Percentiles rank a stretch among this genome's conserved stretches.
Evolutionary conservation across 1,140 invertebrate species (phyloP).

Genomic region (Philotrypesis tridentata): DNA sequence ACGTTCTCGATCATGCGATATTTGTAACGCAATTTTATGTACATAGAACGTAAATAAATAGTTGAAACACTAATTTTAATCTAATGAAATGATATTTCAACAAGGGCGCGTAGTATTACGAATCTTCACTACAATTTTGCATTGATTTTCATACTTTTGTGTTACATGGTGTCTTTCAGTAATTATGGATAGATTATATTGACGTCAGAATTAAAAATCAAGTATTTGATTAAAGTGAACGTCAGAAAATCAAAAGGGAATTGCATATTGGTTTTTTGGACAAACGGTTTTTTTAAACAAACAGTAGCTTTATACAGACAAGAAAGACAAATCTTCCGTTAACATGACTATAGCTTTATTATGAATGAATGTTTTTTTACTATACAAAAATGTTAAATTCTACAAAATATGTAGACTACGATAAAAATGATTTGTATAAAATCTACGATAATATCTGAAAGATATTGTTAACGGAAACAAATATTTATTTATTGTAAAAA

Average conservation of each 20-base stretch:
- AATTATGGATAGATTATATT: slow-evolving; percentile 23
- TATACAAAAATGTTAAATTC: slow-evolving; percentile 10
- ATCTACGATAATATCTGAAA: slow-evolving; percentile 40
- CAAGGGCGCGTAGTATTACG: background rate
- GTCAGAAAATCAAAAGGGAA: background rate
- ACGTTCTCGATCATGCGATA: slow-evolving; percentile 1
- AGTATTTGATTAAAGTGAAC: background rate
- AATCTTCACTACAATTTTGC: background rate
- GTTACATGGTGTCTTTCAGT: slow-evolving; percentile 36
- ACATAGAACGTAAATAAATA: slow-evolving; percentile 34
- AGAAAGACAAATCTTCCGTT: background rate
- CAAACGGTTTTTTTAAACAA: background rate
- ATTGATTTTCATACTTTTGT: background rate
- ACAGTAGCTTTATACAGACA: background rate
- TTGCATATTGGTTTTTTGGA: background rate
- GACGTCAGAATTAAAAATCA: background rate
- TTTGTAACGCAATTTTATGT: slow-evolving; percentile 18
- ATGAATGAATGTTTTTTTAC: background rate
- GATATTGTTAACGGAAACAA: slow-evolving; percentile 23
- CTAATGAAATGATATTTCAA: background rate
- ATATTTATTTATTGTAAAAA: slow-evolving; percentile 39
- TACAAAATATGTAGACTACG: background rate
- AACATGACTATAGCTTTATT: background rate
- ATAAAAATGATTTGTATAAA: slow-evolving; percentile 16
- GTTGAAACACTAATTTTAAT: background rate